Percentiles rank a stretch among this genome's conserved stretches.
Evolutionary conservation across 2,888 invertebrate genomes (phyloP).

Genomic region (Tridacna gigas): DNA sequence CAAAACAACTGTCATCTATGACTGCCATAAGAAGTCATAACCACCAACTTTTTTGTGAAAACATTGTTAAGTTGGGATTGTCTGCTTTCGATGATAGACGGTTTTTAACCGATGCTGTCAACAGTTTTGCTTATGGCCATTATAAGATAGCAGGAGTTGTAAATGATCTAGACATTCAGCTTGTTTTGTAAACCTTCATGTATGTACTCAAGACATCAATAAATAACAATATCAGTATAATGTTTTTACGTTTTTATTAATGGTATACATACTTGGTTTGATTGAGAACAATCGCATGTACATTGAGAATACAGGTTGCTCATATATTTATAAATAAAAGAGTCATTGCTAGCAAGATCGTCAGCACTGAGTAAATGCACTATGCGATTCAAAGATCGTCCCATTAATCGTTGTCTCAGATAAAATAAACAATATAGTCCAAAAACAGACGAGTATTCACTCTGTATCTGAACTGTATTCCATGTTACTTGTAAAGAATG

Average conservation of each 20-base stretch:
- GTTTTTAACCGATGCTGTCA: slow-evolving; percentile 42
- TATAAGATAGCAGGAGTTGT: slow-evolving; percentile 39
- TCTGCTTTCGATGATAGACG: slow-evolving; percentile 30
- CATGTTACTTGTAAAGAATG: neutral
- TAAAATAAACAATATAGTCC: slow-evolving; percentile 33
- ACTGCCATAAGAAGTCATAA: slow-evolving; percentile 20
- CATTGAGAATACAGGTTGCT: slow-evolving; percentile 23
- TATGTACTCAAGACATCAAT: neutral
- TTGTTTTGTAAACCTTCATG: neutral
- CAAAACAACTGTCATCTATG: neutral
- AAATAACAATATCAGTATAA: neutral
- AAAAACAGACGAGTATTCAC: slow-evolving; percentile 22
- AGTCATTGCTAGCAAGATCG: slow-evolving; percentile 22
- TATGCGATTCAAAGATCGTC: neutral
- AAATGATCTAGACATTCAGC: neutral
- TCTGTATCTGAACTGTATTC: slow-evolving; percentile 24
- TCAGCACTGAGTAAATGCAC: neutral
- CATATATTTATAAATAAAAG: slow-evolving; percentile 13
- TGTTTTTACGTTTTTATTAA: neutral
- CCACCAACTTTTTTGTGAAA: slow-evolving; percentile 32
- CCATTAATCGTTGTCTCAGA: slow-evolving; percentile 3
- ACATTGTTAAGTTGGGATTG: neutral
- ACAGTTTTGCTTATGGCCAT: slow-evolving; percentile 62
- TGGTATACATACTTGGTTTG: slow-evolving; percentile 31
- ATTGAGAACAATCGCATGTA: neutral